These are phyloP conservation scores for Azemiops feae DNA, from an alignment of 2,113 vertebrate species.

Conservation along the genomic window DNA sequence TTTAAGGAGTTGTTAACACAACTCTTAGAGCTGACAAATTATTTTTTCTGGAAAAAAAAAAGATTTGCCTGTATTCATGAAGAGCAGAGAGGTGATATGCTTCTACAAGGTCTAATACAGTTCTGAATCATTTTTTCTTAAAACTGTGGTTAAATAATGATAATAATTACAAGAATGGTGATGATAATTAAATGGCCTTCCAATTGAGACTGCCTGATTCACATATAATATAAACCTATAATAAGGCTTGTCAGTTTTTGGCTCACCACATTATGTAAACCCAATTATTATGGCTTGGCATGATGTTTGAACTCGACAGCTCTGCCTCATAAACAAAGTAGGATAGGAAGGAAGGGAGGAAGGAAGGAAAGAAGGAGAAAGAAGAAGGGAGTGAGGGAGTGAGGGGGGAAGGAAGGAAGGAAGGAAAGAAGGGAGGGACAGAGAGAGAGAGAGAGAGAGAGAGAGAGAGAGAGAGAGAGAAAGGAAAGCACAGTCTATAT, in stretches of 20 bases:
- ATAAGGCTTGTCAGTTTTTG: background rate
- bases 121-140: background rate
- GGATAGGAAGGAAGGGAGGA: background rate
- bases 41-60: background rate
- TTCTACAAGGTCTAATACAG: background rate
- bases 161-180: background rate
- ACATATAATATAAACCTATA: background rate
- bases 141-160: background rate
- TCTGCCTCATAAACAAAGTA: background rate
- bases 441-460: too few species aligned
- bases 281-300: background rate
- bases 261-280: background rate
- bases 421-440: too few species aligned
- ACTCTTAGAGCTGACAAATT: background rate
- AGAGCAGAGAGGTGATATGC: background rate
- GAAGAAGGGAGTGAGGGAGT: too few species aligned
- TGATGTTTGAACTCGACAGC: background rate
- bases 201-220: background rate
- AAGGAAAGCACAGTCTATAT: background rate
- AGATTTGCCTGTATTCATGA: background rate
- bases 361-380: background rate
- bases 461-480: too few species aligned
- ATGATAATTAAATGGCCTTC: background rate
- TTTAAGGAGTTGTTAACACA: background rate
- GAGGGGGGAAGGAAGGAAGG: background rate